A percentile compares a stretch with the other conserved stretches of the same genome.
phyloP scores from a whole-genome alignment of 2,797 vertebrate species.

The Acanthopagrus latus region DNA sequence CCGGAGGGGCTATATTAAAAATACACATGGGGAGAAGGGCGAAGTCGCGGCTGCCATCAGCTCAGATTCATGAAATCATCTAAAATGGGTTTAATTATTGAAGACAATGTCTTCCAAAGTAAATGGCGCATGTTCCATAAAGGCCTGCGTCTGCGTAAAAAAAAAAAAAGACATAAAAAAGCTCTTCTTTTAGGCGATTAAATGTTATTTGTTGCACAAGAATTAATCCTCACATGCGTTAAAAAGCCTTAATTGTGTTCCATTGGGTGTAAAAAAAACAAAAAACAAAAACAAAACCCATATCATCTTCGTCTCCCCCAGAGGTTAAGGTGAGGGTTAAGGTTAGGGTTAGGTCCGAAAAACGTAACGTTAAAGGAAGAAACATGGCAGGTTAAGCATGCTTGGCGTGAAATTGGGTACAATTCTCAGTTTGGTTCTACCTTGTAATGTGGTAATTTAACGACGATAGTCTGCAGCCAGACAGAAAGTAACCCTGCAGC shows the following conservation, averaged over 20 bases:
- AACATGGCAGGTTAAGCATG: conserved; percentile 1
- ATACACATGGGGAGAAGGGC: conserved; percentile 14
- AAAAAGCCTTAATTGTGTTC: not conserved
- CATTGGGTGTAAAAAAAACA: conserved; percentile 22
- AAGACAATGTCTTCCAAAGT: not conserved
- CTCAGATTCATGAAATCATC: not conserved
- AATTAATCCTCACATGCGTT: not conserved
- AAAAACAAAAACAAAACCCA: too few species aligned
- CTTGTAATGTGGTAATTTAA: conserved; percentile 16
- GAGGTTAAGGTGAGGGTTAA: conserved; percentile 65
- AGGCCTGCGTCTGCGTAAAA: not conserved
- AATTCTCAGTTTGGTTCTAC: not conserved
- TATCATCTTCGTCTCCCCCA: conserved; percentile 5
- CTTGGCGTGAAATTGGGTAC: not conserved
- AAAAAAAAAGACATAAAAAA: not conserved
- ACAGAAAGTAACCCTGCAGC: not conserved
- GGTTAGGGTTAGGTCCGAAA: conserved; percentile 54
- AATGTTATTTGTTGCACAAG: conserved; percentile 7
- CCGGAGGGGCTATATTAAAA: conserved; percentile 18
- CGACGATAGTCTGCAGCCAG: not conserved
- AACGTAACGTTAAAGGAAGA: not conserved
- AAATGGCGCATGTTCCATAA: not conserved
- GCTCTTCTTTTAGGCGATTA: too few species aligned
- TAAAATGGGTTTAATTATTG: not conserved
- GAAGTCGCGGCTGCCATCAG: not conserved